Evolutionary conservation across 2,888 invertebrate species (phyloP), one percentile per base, ranked within the genome.

Genomic region (Sesia apiformis): DNA sequence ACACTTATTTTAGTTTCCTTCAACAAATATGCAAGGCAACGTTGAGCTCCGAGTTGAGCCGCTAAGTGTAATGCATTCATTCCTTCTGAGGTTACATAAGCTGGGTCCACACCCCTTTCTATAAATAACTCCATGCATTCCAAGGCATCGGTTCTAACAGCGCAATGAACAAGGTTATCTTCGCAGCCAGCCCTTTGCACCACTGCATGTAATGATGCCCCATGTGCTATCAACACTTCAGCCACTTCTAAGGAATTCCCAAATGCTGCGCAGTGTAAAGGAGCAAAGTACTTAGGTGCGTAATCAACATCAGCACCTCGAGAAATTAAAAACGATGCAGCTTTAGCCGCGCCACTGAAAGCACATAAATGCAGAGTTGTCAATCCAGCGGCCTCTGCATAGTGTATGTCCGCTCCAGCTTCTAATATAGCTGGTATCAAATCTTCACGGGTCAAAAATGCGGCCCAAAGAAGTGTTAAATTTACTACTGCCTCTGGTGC

Each of bases 181-280:
- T 94, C 94, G 65, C 92, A 92, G 53, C 93, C 92, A 7, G 89
- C 86, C 70, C 92, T 90, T 63, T 91, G 93, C 0, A 92, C 93
- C n/a, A 94, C 93, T 50, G 93, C 90, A 54, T 92, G 91, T 46
- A 95, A 90, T 49, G 92, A 91, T 4, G 95, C 93, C 1, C 93
- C 94, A 61, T 92, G 91, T 49, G 93, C 92, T 50, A 97, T 91
- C 39, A 97, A 90, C 61, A 95, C 88, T 74, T 93, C 93, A 6
- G 95, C 94, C 0, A 95, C 94, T 69, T 95, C 94, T 4, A 93
- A 90, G 40, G 96, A 94, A 67, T 97, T 96, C 3, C 97, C 95
- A 79, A 97, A 96, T 0, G 97, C 96, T 3, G 97, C 95, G 72
- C 95, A 96, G 73, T 97, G 97, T 53, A 97, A 88, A 0, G 97